These are phyloP conservation scores for Tachysurus vachellii DNA, from an alignment of 2,113 vertebrate genomes.

Conservation along the genomic window DNA sequence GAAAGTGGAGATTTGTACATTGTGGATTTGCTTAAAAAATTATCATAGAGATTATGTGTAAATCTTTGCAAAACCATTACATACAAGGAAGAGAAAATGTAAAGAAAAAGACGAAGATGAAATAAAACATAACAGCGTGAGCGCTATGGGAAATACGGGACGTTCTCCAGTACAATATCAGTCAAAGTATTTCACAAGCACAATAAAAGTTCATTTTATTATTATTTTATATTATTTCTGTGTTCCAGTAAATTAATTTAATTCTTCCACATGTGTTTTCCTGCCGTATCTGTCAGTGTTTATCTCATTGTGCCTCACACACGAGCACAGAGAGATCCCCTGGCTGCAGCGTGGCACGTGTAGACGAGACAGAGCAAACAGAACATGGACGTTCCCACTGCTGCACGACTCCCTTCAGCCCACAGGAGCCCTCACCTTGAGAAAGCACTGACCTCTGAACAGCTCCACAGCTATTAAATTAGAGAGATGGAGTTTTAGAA, in stretches of 20 bases:
- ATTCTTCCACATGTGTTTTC: background rate
- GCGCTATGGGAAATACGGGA: background rate
- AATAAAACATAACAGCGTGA: too few species aligned
- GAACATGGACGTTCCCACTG: conserved; percentile 53
- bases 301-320: background rate
- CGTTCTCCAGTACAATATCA: background rate
- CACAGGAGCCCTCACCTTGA: conserved; percentile 72
- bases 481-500: conserved; percentile 61
- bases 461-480: conserved; percentile 55
- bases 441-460: conserved; percentile 72
- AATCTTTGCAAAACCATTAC: background rate
- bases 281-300: background rate
- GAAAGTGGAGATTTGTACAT: background rate
- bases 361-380: conserved; percentile 40
- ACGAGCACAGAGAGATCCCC: background rate
- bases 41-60: background rate
- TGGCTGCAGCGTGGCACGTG: conserved; percentile 51
- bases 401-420: conserved; percentile 52
- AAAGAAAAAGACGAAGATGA: background rate
- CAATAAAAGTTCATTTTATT: background rate
- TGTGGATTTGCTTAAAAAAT: conserved; percentile 18
- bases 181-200: background rate
- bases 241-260: background rate
- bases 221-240: background rate
- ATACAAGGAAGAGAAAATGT: background rate